Conservation (phyloP, 2,888 invertebrate species). For the Temnothorax ravouxi region DNA sequence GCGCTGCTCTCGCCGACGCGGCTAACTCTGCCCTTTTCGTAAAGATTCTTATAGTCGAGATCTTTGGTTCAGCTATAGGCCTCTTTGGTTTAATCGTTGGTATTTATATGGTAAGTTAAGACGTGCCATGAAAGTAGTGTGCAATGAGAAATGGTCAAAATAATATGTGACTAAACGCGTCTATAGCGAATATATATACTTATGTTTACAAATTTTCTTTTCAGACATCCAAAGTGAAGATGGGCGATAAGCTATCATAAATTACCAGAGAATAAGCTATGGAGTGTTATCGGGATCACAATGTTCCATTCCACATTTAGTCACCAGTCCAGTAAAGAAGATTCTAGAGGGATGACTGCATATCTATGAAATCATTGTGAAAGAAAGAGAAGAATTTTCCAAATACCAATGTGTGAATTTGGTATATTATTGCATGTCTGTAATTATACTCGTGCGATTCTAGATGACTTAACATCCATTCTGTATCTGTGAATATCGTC, state of each 20-base stretch:
- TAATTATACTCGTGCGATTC: neutral
- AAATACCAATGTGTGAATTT: conserved; percentile 26
- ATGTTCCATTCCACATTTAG: conserved; percentile 69
- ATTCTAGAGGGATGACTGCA: conserved; percentile 21
- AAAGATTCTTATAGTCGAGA: conserved; percentile 99
- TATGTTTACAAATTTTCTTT: conserved; percentile 35
- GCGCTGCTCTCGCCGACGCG: conserved; percentile 99
- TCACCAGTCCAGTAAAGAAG: conserved; percentile 34
- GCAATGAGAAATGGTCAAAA: conserved; percentile 3
- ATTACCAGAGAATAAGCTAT: conserved; percentile 19
- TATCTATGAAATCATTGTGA: conserved; percentile 36
- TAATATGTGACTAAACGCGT: neutral
- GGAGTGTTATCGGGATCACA: conserved; percentile 59
- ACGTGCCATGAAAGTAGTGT: neutral
- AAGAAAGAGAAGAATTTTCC: neutral
- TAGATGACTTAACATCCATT: conserved; percentile 13
- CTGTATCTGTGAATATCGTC: conserved; percentile 9
- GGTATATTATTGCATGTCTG: conserved; percentile 31
- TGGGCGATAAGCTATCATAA: conserved; percentile 87
- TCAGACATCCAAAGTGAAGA: conserved; percentile 92
- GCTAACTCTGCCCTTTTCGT: conserved; percentile 98
- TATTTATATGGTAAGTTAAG: conserved; percentile 93
- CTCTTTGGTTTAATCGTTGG: conserved; percentile 99
- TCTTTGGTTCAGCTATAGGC: conserved; percentile 99
- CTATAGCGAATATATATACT: neutral